phyloP scores from a whole-genome alignment of 2,797 vertebrate species.

The Aldrovandia affinis region DNA sequence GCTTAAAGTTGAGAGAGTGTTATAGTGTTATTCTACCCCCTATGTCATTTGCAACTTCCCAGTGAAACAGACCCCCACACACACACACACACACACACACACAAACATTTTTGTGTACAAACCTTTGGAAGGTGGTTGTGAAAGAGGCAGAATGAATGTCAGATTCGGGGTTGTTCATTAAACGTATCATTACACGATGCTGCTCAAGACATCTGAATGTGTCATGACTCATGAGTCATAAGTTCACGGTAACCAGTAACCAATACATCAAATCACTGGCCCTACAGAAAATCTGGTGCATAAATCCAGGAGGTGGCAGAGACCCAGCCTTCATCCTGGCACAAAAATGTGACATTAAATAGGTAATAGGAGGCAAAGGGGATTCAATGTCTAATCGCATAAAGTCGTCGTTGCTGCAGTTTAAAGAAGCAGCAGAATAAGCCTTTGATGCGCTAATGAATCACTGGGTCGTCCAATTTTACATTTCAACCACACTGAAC shows the following conservation, averaged over 20 bases:
- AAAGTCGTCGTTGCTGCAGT: neutral
- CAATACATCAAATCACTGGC: neutral
- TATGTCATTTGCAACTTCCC: neutral
- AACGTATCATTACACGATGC: too few relatives aligned
- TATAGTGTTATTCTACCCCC: neutral
- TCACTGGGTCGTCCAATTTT: neutral
- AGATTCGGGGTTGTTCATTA: neutral
- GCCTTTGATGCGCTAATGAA: neutral
- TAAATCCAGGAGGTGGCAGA: neutral
- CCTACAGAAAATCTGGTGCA: neutral
- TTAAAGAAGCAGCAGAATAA: neutral
- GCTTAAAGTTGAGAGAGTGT: too few relatives aligned
- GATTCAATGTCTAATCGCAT: neutral
- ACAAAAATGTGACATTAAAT: neutral
- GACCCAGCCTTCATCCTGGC: too few relatives aligned
- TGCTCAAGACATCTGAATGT: neutral
- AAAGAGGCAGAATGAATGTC: neutral
- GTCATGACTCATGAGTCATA: neutral
- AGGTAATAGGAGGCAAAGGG: neutral
- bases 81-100: neutral
- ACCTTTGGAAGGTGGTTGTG: too few relatives aligned
- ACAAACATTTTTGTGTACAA: neutral
- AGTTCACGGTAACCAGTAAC: neutral
- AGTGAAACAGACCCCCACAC: neutral
- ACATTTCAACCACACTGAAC: slow-evolving; percentile 10